A percentile compares a stretch with the other conserved stretches of the same genome.
Evolutionary conservation across 2,888 invertebrate species (phyloP).

Genomic region (Branchellion lobata): DNA sequence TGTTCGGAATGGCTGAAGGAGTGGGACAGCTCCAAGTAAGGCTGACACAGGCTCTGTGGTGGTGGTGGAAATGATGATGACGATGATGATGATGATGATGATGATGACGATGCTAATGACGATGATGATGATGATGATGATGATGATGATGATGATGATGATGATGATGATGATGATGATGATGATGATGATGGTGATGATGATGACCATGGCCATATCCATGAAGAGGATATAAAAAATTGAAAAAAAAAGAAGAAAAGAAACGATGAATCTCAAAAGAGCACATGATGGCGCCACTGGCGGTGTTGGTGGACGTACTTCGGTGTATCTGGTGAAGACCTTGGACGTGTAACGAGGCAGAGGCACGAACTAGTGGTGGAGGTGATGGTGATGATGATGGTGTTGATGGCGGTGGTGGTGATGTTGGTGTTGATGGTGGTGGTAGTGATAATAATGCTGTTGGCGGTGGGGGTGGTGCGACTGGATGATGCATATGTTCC

Average conservation of each 20-base stretch:
- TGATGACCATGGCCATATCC: too few species aligned
- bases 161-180: slow-evolving; percentile 20
- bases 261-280: too few species aligned
- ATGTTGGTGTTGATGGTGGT: too few species aligned
- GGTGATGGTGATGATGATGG: neutral
- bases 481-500: too few species aligned
- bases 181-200: slow-evolving; percentile 23
- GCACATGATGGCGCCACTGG: neutral
- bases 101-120: slow-evolving; percentile 1
- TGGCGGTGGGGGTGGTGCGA: too few species aligned
- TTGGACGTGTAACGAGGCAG: slow-evolving; percentile 89
- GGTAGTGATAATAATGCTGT: too few species aligned
- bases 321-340: slow-evolving; percentile 71
- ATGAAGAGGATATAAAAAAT: too few species aligned
- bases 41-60: slow-evolving; percentile 62
- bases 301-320: slow-evolving; percentile 55
- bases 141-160: slow-evolving; percentile 28
- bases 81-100: neutral
- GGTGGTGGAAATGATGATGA: slow-evolving; percentile 14
- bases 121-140: slow-evolving; percentile 20
- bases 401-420: too few species aligned
- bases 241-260: too few species aligned
- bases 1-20: slow-evolving; percentile 78
- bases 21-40: slow-evolving; percentile 82
- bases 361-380: slow-evolving; percentile 63